phyloP scores from a whole-genome alignment of 2,888 invertebrate genomes.

The Tolmerus cingulatus region DNA sequence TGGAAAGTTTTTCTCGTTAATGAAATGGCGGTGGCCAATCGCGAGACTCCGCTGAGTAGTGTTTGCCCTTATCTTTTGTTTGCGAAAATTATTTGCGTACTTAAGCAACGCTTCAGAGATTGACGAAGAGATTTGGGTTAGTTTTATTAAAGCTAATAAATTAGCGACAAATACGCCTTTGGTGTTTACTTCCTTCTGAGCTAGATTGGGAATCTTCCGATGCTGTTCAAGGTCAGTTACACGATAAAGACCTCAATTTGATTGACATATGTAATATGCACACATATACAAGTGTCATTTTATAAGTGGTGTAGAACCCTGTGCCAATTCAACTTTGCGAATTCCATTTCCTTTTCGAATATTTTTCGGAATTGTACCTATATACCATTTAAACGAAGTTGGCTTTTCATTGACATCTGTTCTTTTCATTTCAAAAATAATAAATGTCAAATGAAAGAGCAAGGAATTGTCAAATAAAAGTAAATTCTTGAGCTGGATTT shows the following conservation, averaged over 20 bases:
- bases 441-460: too few relatives aligned
- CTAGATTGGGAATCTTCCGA: background rate
- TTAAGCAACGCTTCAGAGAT: background rate
- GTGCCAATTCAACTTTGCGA: too few relatives aligned
- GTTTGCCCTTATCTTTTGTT: background rate
- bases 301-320: too few relatives aligned
- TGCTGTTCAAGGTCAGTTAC: background rate
- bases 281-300: too few relatives aligned
- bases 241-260: background rate
- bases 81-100: background rate
- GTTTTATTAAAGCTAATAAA: background rate
- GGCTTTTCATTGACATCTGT: too few relatives aligned
- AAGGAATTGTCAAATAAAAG: too few relatives aligned
- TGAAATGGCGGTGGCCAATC: background rate
- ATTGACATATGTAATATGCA: background rate
- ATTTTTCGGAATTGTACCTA: too few relatives aligned
- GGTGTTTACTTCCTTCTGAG: background rate
- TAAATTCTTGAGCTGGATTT: too few relatives aligned
- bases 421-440: too few relatives aligned
- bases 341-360: too few relatives aligned
- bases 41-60: background rate
- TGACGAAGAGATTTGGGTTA: background rate
- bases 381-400: too few relatives aligned
- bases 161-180: background rate
- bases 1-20: background rate